These are phyloP conservation scores for Sweltsa coloradensis DNA, from an alignment of 1,140 invertebrate genomes.

Conservation along the genomic window DNA sequence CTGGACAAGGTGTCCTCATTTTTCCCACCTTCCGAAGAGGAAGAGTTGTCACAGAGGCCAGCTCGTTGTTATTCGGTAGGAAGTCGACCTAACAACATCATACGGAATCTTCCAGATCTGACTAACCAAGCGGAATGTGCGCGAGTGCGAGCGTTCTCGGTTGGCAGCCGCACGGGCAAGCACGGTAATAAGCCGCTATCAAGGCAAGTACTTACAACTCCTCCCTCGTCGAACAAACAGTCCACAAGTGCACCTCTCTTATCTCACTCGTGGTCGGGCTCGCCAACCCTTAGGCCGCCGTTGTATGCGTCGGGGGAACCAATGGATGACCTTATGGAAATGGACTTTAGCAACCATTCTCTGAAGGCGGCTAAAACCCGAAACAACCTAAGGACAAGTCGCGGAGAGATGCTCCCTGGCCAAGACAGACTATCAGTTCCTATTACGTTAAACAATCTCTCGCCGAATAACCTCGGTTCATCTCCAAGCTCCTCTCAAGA, in stretches of 20 bases:
- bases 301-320: constrained; percentile 44
- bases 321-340: constrained; percentile 67
- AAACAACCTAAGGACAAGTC: too few relatives aligned
- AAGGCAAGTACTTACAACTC: neutral
- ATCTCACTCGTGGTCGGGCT: constrained; percentile 21
- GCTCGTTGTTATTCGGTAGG: constrained; percentile 78
- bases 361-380: too few relatives aligned
- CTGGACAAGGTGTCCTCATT: constrained; percentile 53
- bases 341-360: constrained; percentile 45
- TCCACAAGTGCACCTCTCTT: constrained; percentile 46
- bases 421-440: too few relatives aligned
- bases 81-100: constrained; percentile 49
- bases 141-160: constrained; percentile 53
- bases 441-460: too few relatives aligned
- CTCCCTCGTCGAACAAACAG: constrained; percentile 24
- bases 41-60: constrained; percentile 40
- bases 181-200: neutral
- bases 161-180: constrained; percentile 48
- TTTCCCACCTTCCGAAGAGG: constrained; percentile 44
- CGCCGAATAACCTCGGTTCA: too few relatives aligned
- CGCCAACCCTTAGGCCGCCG: constrained; percentile 30
- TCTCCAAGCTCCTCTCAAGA: too few relatives aligned
- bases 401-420: too few relatives aligned
- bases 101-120: constrained; percentile 27
- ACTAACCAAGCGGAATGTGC: constrained; percentile 29